Evolutionary conservation across 2,888 invertebrate species (phyloP).

Genomic region (Sarcophaga caerulescens): DNA sequence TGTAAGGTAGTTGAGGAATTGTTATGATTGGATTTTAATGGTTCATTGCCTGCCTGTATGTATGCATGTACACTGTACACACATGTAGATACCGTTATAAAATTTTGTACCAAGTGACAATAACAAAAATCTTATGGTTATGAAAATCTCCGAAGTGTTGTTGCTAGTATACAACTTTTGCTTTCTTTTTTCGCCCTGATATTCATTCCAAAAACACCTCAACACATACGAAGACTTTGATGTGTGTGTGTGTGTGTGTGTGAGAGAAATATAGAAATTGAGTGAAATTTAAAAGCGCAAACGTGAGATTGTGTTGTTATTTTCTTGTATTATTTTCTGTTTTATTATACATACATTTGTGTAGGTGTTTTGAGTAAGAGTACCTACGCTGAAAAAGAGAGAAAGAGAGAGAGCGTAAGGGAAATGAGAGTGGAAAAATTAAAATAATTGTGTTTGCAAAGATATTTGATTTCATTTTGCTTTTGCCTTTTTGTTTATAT

Average conservation of each 20-base stretch:
- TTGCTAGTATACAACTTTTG: conserved; percentile 32
- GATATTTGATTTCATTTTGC: no score
- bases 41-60: conserved; percentile 12
- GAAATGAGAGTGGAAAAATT: no score
- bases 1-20: neutral
- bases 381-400: no score
- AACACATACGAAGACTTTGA: no score
- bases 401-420: no score
- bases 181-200: conserved; percentile 17
- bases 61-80: neutral
- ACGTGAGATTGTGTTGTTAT: conserved; percentile 43
- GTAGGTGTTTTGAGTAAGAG: no score
- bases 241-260: conserved; percentile 23
- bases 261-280: conserved; percentile 17
- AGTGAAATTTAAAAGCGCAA: conserved; percentile 55
- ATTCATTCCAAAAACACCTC: conserved; percentile 27
- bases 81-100: neutral
- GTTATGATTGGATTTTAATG: neutral
- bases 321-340: neutral
- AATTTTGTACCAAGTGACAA: conserved; percentile 41
- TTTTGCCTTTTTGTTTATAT: no score
- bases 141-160: neutral
- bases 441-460: no score
- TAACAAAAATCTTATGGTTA: conserved; percentile 66
- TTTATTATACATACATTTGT: neutral